Percentiles rank a stretch among this genome's conserved stretches.
phyloP scores from a whole-genome alignment of 1,140 invertebrate genomes.

The Trachymyrmex cornetzi region DNA sequence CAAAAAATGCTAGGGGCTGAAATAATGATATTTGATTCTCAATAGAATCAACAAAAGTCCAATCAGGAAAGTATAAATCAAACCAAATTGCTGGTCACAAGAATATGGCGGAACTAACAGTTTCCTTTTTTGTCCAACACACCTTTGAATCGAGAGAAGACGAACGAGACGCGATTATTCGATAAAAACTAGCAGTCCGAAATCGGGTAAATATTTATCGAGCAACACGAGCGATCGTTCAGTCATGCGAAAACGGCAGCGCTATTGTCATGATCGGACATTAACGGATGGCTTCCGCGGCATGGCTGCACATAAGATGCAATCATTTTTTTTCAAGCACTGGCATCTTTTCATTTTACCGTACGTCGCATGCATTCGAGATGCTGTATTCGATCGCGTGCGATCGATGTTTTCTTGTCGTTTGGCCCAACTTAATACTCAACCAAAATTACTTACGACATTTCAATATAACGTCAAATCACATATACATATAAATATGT shows the following conservation, averaged over 20 bases:
- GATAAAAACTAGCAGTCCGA: slow-evolving; percentile 26
- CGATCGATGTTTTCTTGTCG: slow-evolving; percentile 38
- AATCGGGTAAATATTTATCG: slow-evolving; percentile 80
- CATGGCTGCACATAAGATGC: slow-evolving; percentile 74
- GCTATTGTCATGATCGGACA: slow-evolving; percentile 80
- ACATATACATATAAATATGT: neutral
- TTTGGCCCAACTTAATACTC: neutral
- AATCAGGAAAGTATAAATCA: slow-evolving; percentile 17
- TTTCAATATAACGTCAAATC: slow-evolving; percentile 13
- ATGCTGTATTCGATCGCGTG: slow-evolving; percentile 40
- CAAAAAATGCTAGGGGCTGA: neutral
- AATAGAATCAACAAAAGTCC: slow-evolving; percentile 15
- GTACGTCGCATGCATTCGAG: slow-evolving; percentile 22
- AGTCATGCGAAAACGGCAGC: slow-evolving; percentile 66
- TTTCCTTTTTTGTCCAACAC: neutral
- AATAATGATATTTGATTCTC: neutral
- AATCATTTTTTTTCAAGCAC: slow-evolving; percentile 40
- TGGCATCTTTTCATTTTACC: slow-evolving; percentile 38
- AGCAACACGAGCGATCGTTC: slow-evolving; percentile 59
- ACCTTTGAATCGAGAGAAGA: slow-evolving; percentile 9
- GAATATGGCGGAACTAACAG: slow-evolving; percentile 1
- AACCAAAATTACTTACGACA: slow-evolving; percentile 43
- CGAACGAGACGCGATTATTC: slow-evolving; percentile 40
- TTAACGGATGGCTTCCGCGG: slow-evolving; percentile 82
- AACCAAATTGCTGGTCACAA: neutral